Base-by-base conservation (phyloP, 2,797 vertebrate genomes). In the Neomorphus geoffroyi region DNA sequence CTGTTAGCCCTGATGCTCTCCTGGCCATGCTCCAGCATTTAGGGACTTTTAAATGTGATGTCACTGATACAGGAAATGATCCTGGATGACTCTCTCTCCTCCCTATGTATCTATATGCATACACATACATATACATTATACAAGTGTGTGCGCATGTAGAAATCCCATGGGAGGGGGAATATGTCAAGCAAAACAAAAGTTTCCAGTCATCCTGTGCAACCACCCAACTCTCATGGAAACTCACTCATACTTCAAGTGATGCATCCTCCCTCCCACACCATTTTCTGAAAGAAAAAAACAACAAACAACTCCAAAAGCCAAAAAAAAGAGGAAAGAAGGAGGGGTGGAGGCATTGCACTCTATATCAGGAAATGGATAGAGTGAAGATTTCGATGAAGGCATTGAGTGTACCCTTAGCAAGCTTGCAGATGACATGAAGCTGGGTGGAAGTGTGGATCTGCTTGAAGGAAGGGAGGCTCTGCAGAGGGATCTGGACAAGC, bases 191-290 rank as follows among this genome's bases (percentile, higher is more conserved):
- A 45, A 82, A 64, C 26, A 45, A 50, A 53, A 65, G 45, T 30
- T 95, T 87, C 71, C 90, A 95, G 82, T n/a, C n/a, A 35, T 13
- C 48, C 79, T 65, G 17, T 88, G 71, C 86, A 93, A 50, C 35
- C 66, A 45, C 53, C 26, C 66, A 41, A 22, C 53, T 80, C 45
- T 65, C 69, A 65, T 5, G 81, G 86, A 82, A 96, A 88, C 33
- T 85, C 77, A 22, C 69, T 82, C 86, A 48, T 64, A 28, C 70
- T 48, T 64, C 37, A 26, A 83, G 58, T 45, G 62, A 84, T 0
- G 1, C 0, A 8, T 28, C 8, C 13, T 39, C 50, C 43, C 70
- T 35, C 69, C 67, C 62, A 72, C 1, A 0, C 24, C 2, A 1
- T 11, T 41, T 61, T 82, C 67, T 60, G 41, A 5, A 11, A 19